Percentiles rank a stretch among this genome's conserved stretches.
These are phyloP conservation scores for Hetaerina titia DNA, from an alignment of 2,888 invertebrate species.

Conservation along the genomic window DNA sequence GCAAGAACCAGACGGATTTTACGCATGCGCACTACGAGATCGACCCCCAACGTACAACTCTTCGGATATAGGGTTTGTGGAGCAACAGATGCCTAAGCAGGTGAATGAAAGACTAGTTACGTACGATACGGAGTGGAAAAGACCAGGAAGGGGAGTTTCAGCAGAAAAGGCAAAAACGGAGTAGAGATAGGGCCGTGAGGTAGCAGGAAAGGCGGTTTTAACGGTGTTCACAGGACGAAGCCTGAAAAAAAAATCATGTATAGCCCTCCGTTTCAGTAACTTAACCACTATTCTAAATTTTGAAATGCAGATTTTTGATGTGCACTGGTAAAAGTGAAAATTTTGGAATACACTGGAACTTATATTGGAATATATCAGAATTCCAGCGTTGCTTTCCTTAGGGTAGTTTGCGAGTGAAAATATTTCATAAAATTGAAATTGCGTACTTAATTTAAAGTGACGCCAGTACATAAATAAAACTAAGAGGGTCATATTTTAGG, in stretches of 20 bases:
- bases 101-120: slow-evolving; percentile 34
- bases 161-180: slow-evolving; percentile 4
- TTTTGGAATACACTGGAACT: too few species aligned
- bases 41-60: neutral
- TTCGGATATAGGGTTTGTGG: slow-evolving; percentile 38
- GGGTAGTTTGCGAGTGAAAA: too few species aligned
- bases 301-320: too few species aligned
- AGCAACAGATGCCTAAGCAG: slow-evolving; percentile 48
- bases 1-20: neutral
- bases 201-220: neutral
- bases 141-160: neutral
- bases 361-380: too few species aligned
- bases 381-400: too few species aligned
- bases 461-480: too few species aligned
- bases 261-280: neutral
- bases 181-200: slow-evolving; percentile 15
- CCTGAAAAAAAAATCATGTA: neutral
- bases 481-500: too few species aligned
- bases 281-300: too few species aligned
- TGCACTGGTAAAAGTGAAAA: too few species aligned
- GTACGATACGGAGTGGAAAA: slow-evolving; percentile 21
- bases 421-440: too few species aligned
- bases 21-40: neutral
- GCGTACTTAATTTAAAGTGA: too few species aligned
- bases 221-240: neutral